Percentiles rank a stretch among this genome's conserved stretches.
Evolutionary conservation across 2,888 invertebrate species (phyloP).

Genomic region (Agrotis puta): DNA sequence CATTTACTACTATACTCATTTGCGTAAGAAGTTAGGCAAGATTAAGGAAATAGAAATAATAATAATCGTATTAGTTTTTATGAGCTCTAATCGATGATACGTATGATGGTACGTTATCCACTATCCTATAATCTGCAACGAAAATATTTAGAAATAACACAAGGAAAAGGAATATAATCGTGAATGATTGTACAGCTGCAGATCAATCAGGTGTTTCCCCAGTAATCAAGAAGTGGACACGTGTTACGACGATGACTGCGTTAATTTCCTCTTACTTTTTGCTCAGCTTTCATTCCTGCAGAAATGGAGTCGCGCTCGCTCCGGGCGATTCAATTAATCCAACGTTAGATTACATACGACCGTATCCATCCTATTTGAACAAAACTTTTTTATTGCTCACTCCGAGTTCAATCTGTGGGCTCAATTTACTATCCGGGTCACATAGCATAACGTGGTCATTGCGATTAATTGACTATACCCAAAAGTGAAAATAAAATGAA

Average conservation of each 20-base stretch:
- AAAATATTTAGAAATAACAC: background rate
- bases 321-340: slow-evolving; percentile 80
- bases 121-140: background rate
- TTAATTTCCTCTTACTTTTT: slow-evolving; percentile 70
- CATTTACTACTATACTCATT: too few relatives aligned
- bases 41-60: slow-evolving; percentile 30
- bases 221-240: slow-evolving; percentile 47
- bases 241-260: slow-evolving; percentile 64
- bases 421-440: slow-evolving; percentile 74
- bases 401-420: slow-evolving; percentile 66
- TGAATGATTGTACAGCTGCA: background rate
- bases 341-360: slow-evolving; percentile 75
- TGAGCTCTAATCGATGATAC: slow-evolving; percentile 11
- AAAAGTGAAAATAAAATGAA: slow-evolving; percentile 40
- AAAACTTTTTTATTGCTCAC: slow-evolving; percentile 71
- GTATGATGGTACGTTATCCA: too few relatives aligned
- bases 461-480: slow-evolving; percentile 71
- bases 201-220: slow-evolving; percentile 11
- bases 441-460: slow-evolving; percentile 65
- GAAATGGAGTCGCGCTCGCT: slow-evolving; percentile 72
- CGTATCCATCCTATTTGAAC: slow-evolving; percentile 62
- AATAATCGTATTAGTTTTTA: slow-evolving; percentile 18
- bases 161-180: background rate
- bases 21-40: slow-evolving; percentile 17
- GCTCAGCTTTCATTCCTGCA: slow-evolving; percentile 61